Evolutionary conservation across 1,140 invertebrate genomes (phyloP).

Genomic region (Ylistrum balloti): DNA sequence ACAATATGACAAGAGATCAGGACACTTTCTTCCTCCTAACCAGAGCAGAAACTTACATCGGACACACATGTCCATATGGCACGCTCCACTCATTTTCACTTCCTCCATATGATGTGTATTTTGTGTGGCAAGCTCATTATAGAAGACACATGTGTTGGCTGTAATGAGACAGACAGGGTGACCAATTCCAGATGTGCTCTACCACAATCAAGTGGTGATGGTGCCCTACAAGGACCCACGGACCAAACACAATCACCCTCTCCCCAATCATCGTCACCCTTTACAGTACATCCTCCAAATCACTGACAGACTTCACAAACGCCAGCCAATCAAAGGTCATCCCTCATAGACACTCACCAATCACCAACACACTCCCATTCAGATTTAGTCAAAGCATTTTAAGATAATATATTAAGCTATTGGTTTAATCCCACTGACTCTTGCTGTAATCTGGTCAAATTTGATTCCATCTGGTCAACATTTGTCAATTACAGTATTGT

Average conservation of each 20-base stretch:
- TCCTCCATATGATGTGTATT: constrained; percentile 38
- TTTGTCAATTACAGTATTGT: constrained; percentile 30
- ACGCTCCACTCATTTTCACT: constrained; percentile 17
- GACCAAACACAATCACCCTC: not conserved
- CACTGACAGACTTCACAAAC: not conserved
- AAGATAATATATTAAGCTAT: constrained; percentile 12
- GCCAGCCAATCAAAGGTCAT: constrained; percentile 24
- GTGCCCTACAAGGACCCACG: constrained; percentile 14
- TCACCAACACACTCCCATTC: not conserved
- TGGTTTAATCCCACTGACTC: constrained; percentile 1
- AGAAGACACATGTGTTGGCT: constrained; percentile 37
- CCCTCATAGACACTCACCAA: constrained; percentile 15
- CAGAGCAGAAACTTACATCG: not conserved
- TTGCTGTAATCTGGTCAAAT: not conserved
- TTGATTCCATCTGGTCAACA: constrained; percentile 31
- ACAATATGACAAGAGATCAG: not conserved
- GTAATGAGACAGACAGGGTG: constrained; percentile 22
- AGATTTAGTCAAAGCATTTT: not conserved
- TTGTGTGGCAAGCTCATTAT: constrained; percentile 33
- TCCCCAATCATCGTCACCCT: not conserved
- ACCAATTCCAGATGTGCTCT: not conserved
- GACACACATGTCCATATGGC: constrained; percentile 37
- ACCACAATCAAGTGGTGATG: constrained; percentile 37
- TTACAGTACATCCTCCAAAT: not conserved
- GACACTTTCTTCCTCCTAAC: not conserved